phyloP scores from a whole-genome alignment of 2,888 invertebrate species.

The Acanthosepion lycidas region DNA sequence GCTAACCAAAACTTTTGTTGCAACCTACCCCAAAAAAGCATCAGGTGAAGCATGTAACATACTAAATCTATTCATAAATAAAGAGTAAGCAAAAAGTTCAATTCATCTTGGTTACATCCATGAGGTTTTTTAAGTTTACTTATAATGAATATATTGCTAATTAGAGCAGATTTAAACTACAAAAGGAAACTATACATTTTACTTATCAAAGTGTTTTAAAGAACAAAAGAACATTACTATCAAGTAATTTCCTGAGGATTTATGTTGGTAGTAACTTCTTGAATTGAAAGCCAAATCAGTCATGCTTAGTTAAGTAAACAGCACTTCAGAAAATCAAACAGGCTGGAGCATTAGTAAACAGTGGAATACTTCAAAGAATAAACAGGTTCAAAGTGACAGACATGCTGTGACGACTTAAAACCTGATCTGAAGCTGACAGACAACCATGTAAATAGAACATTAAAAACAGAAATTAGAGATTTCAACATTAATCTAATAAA shows the following conservation, averaged over 20 bases:
- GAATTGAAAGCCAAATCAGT: background rate
- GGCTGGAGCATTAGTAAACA: background rate
- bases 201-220: too few species aligned
- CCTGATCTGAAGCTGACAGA: background rate
- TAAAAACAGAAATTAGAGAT: background rate
- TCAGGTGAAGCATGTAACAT: too few species aligned
- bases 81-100: background rate
- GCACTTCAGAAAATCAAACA: background rate
- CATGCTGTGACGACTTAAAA: background rate
- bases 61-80: background rate
- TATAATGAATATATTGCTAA: too few species aligned
- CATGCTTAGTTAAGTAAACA: background rate
- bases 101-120: too few species aligned
- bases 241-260: background rate
- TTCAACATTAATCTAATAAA: too few species aligned
- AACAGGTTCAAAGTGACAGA: background rate
- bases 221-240: background rate
- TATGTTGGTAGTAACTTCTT: background rate
- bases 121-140: too few species aligned
- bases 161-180: too few species aligned
- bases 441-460: background rate
- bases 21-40: too few species aligned
- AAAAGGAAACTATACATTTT: too few species aligned
- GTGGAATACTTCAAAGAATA: background rate
- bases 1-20: too few species aligned